A percentile compares a stretch with the other conserved stretches of the same genome.
Conservation (phyloP, 2,113 vertebrate species). For the Elachura formosa region DNA sequence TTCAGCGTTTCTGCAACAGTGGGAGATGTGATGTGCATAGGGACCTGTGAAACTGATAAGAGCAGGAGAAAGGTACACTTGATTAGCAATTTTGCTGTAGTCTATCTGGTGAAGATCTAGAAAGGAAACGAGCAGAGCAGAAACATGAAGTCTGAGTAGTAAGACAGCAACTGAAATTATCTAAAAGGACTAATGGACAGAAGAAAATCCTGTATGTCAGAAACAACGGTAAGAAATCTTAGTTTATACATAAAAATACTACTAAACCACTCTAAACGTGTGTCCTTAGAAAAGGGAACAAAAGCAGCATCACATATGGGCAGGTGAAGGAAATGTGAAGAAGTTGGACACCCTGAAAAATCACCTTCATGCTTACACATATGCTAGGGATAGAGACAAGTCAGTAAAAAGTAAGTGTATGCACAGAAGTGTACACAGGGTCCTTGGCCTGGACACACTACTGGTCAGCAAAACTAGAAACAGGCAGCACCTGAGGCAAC, state of each 20-base stretch:
- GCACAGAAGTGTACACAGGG: not conserved
- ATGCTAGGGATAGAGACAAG: not conserved
- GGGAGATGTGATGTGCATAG: not conserved
- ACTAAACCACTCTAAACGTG: not conserved
- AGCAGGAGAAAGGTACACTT: not conserved
- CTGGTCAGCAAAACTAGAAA: not conserved
- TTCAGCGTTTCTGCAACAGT: not conserved
- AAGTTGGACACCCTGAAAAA: not conserved
- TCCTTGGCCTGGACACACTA: not conserved
- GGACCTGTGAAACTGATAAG: not conserved
- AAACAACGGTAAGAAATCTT: not conserved
- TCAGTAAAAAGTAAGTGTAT: not conserved
- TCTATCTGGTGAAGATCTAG: not conserved
- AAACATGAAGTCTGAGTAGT: not conserved
- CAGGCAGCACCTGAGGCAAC: not conserved
- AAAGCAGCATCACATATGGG: not conserved
- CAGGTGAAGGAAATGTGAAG: fast-evolving
- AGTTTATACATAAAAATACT: not conserved
- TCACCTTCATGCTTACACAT: not conserved
- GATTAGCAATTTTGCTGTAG: not conserved
- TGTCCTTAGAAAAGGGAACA: not conserved
- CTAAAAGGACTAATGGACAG: not conserved
- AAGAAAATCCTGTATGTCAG: not conserved
- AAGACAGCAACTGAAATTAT: not conserved
- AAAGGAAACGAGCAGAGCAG: not conserved